Conservation (phyloP, 2,113 vertebrate species). For the Nematolebias whitei region DNA sequence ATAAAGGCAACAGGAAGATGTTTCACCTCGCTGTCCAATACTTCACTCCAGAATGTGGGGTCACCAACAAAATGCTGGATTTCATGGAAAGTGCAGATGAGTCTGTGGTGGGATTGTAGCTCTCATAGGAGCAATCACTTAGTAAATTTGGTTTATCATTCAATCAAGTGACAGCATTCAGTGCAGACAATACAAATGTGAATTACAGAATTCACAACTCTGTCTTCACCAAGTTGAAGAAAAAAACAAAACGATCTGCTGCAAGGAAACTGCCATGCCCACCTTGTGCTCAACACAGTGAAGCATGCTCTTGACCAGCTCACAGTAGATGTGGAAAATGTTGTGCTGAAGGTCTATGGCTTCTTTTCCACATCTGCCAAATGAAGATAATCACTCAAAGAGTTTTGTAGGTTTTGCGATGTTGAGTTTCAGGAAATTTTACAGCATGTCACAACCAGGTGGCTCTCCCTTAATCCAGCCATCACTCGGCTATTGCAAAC, state of each 20-base stretch:
- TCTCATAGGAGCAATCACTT: neutral
- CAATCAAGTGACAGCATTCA: slow-evolving; percentile 10
- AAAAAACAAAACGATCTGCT: slow-evolving; percentile 3
- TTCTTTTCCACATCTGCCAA: too few species aligned
- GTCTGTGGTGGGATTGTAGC: neutral
- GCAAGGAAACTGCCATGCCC: too few species aligned
- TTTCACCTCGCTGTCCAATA: slow-evolving; percentile 4
- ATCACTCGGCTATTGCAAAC: too few species aligned
- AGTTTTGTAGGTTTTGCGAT: too few species aligned
- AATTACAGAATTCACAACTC: slow-evolving; percentile 12
- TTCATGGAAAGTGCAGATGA: slow-evolving; percentile 10
- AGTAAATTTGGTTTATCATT: neutral
- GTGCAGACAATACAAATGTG: slow-evolving; percentile 2
- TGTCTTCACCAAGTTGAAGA: neutral
- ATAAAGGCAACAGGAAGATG: slow-evolving; percentile 15
- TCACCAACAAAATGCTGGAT: slow-evolving; percentile 15
- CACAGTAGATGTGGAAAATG: too few species aligned
- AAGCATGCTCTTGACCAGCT: too few species aligned
- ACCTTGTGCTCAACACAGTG: too few species aligned
- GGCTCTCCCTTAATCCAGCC: too few species aligned
- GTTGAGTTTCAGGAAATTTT: too few species aligned
- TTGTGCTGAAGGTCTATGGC: too few species aligned
- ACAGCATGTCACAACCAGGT: too few species aligned
- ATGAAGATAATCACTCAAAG: too few species aligned
- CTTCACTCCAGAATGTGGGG: slow-evolving; percentile 11